phyloP scores from a whole-genome alignment of 2,113 vertebrate genomes.

The Peucedramus taeniatus region DNA sequence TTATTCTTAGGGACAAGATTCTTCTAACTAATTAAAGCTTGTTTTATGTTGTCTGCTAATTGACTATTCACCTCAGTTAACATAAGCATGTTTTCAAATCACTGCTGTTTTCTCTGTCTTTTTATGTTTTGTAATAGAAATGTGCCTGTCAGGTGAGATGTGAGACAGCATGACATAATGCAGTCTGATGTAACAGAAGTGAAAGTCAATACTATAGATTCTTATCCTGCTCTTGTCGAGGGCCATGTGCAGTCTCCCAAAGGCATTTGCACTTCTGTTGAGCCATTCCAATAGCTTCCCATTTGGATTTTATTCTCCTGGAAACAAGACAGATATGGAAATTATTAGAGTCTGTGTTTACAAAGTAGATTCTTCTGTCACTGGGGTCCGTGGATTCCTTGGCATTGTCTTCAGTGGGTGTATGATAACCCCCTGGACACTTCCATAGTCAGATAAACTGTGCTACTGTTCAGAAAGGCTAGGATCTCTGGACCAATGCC shows the following conservation, averaged over 20 bases:
- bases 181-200: not conserved
- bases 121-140: not conserved
- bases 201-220: not conserved
- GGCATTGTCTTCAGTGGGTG: not conserved
- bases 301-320: not conserved
- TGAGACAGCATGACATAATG: not conserved
- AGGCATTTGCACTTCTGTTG: not conserved
- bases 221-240: not conserved
- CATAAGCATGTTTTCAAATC: not conserved
- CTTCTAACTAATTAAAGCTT: not conserved
- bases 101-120: not conserved
- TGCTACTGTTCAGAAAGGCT: not conserved
- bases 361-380: not conserved
- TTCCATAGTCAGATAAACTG: not conserved
- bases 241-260: not conserved
- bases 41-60: not conserved
- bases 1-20: not conserved
- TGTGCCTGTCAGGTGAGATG: not conserved
- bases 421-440: not conserved
- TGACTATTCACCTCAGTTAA: not conserved
- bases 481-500: not conserved
- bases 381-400: not conserved
- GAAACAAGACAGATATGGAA: not conserved
- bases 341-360: not conserved
- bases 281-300: not conserved